Evolutionary conservation across 2,888 invertebrate species (phyloP).

Genomic region (Lasioglossum oenotherae): DNA sequence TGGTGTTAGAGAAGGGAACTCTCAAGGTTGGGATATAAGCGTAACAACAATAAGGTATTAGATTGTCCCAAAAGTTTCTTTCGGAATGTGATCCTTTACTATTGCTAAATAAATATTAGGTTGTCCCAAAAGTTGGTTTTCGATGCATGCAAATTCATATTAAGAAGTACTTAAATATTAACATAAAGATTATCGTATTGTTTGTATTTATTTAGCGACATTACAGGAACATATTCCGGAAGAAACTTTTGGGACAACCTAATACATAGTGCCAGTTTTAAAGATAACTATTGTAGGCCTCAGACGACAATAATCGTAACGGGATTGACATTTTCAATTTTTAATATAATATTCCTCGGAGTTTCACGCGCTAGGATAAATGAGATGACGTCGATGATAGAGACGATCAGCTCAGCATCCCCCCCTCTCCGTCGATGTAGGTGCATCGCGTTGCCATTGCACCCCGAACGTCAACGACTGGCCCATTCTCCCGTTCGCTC

Average conservation of each 20-base stretch:
- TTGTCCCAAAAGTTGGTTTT: too few species aligned
- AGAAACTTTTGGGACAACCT: too few species aligned
- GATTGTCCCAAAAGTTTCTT: too few species aligned
- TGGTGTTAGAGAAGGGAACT: background rate
- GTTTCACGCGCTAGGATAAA: background rate
- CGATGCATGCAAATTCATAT: too few species aligned
- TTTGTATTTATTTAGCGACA: too few species aligned
- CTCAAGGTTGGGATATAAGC: background rate
- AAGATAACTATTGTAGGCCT: background rate
- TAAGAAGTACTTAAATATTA: too few species aligned
- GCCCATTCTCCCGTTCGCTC: slow-evolving; percentile 34
- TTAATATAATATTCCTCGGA: background rate
- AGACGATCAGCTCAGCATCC: background rate
- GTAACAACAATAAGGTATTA: background rate
- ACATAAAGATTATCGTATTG: too few species aligned
- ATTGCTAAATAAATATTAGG: too few species aligned
- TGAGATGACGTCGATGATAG: background rate
- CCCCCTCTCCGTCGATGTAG: background rate
- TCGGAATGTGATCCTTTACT: too few species aligned
- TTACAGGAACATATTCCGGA: too few species aligned
- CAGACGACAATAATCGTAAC: background rate
- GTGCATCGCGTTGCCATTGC: background rate
- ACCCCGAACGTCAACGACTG: slow-evolving; percentile 3
- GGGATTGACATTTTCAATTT: background rate
- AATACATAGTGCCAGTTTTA: background rate